Conservation (phyloP, 23 tunicate species). For the Botrylloides violaceus region DNA sequence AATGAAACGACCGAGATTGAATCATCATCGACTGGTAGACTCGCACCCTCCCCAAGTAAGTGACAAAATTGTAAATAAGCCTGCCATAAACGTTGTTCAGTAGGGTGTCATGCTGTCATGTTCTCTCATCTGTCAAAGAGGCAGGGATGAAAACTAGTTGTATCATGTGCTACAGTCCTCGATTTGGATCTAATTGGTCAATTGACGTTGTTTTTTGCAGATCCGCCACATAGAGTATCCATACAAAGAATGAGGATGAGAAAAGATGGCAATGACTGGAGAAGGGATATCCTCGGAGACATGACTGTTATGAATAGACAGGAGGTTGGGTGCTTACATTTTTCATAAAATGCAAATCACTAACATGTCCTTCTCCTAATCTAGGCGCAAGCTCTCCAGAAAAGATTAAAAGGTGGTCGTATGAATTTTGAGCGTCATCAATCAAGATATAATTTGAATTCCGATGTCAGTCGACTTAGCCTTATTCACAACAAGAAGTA, state of each 20-base stretch:
- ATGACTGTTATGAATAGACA: slow-evolving; percentile 95
- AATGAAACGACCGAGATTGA: no score
- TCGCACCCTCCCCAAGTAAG: no score
- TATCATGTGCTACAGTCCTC: no score
- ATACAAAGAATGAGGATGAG: slow-evolving; percentile 50
- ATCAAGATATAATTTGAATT: background rate
- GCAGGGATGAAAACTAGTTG: no score
- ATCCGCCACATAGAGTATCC: slow-evolving; percentile 32
- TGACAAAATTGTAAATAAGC: no score
- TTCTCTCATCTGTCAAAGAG: no score
- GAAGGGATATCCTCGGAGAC: slow-evolving; percentile 82
- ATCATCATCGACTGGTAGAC: no score
- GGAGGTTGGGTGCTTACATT: slow-evolving; percentile 38
- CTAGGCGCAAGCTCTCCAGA: slow-evolving; percentile 19
- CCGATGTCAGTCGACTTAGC: background rate
- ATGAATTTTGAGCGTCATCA: slow-evolving; percentile 1
- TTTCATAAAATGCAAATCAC: background rate
- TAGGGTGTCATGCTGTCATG: no score
- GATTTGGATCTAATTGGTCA: no score
- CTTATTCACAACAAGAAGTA: background rate
- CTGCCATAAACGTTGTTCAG: no score
- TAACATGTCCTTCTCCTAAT: background rate
- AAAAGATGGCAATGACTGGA: slow-evolving; percentile 72
- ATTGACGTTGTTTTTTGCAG: no score
- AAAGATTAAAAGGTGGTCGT: slow-evolving; percentile 9